Conservation (phyloP, 1,140 invertebrate species). For the Steinernema feltiae region DNA sequence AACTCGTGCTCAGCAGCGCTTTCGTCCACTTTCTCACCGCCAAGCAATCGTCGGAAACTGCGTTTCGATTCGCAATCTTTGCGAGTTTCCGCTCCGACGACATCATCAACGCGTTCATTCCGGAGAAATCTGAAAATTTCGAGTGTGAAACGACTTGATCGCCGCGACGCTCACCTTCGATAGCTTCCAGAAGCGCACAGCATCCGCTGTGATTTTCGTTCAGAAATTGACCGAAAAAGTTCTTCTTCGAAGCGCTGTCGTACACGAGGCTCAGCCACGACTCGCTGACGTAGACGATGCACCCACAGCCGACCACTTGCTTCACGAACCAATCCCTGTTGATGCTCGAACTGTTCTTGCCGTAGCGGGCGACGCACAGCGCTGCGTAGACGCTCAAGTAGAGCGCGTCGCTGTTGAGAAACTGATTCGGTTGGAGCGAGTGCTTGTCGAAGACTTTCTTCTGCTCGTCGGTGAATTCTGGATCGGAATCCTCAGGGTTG, state of each 20-base stretch:
- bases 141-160: background rate
- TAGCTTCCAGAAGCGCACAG: background rate
- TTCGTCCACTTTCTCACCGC: background rate
- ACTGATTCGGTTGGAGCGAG: conserved; percentile 1
- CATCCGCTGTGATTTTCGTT: background rate
- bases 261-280: background rate
- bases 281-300: conserved; percentile 13
- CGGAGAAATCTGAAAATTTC: background rate
- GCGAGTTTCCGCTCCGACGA: background rate
- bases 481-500: background rate
- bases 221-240: background rate
- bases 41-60: background rate
- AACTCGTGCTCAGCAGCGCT: background rate
- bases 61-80: background rate
- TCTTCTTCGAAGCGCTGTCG: background rate
- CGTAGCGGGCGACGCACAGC: background rate
- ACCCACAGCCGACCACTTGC: background rate
- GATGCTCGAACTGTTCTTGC: background rate
- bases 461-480: conserved; percentile 2
- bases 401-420: background rate
- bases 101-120: background rate
- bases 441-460: conserved; percentile 11
- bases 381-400: background rate
- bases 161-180: background rate
- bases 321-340: conserved; percentile 4